Conservation (phyloP, 2,113 vertebrate species). For the Arvicanthis niloticus region DNA sequence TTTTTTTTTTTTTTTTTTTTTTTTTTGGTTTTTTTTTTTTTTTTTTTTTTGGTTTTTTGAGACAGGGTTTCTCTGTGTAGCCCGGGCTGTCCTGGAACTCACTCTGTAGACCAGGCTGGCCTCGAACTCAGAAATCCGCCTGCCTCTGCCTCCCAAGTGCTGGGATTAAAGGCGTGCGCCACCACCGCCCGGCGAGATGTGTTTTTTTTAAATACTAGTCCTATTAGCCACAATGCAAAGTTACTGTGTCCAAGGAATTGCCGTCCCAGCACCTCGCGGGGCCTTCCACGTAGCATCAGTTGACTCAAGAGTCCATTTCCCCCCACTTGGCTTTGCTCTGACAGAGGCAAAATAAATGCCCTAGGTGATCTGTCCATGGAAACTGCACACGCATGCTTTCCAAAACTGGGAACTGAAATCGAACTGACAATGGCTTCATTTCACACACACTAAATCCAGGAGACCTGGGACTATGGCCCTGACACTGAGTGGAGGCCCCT, state of each 20-base stretch:
- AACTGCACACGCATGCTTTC: neutral
- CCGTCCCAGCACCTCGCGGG: neutral
- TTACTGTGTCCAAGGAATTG: too few relatives aligned
- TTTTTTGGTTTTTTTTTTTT: too few relatives aligned
- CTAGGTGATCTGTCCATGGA: neutral
- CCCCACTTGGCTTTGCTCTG: neutral
- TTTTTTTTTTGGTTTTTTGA: too few relatives aligned
- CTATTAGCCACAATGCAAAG: neutral
- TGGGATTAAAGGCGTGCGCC: too few relatives aligned
- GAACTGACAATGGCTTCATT: neutral
- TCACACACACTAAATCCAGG: neutral
- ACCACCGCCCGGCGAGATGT: too few relatives aligned
- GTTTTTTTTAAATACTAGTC: neutral
- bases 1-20: too few relatives aligned
- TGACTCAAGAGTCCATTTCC: neutral
- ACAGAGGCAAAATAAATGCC: neutral
- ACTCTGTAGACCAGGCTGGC: too few relatives aligned
- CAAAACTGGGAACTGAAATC: neutral
- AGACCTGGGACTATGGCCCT: neutral
- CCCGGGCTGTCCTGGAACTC: too few relatives aligned
- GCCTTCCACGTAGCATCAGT: neutral
- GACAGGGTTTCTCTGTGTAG: too few relatives aligned
- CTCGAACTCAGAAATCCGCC: too few relatives aligned
- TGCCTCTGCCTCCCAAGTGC: too few relatives aligned
- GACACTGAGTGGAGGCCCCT: neutral